Evolutionary conservation across 2,888 invertebrate species (phyloP).

Genomic region (Drosophila picticornis): DNA sequence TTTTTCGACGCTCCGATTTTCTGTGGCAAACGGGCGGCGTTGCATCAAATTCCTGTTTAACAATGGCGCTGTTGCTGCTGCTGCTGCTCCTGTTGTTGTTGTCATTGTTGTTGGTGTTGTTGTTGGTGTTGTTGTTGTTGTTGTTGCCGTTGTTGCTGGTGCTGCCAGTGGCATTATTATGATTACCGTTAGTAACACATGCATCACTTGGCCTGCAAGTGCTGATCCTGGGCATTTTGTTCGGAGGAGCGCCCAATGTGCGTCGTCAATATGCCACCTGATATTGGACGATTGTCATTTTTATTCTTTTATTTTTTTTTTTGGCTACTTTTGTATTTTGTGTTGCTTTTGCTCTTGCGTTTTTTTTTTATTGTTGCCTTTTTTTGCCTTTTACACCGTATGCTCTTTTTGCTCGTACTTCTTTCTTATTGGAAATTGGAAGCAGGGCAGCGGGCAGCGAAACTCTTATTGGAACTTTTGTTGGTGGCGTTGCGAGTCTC

Average conservation of each 20-base stretch:
- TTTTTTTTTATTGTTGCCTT: constrained; percentile 5
- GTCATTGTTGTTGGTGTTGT: constrained; percentile 38
- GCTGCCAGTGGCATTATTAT: constrained; percentile 30
- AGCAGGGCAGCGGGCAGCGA: constrained; percentile 28
- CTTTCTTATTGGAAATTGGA: constrained; percentile 61
- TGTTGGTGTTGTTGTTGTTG: constrained; percentile 29
- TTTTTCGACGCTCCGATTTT: constrained; percentile 84
- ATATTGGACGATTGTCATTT: constrained; percentile 63
- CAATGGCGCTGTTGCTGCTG: constrained; percentile 28
- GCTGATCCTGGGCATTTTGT: constrained; percentile 72
- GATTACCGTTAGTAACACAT: constrained; percentile 60
- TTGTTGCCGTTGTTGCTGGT: constrained; percentile 35
- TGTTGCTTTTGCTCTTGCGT: constrained; percentile 19
- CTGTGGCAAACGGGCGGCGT: constrained; percentile 73
- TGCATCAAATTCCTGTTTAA: constrained; percentile 75
- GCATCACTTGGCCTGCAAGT: constrained; percentile 78
- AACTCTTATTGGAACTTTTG: constrained; percentile 42
- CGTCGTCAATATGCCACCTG: constrained; percentile 45
- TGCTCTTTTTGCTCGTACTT: constrained; percentile 59
- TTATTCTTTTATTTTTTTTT: constrained; percentile 14
- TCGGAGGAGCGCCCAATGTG: constrained; percentile 46
- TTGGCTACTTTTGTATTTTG: constrained; percentile 34
- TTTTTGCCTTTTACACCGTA: constrained; percentile 53
- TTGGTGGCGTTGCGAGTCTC: constrained; percentile 12
- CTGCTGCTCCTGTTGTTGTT: constrained; percentile 9